phyloP scores from a whole-genome alignment of 2,888 invertebrate species.

The Pterostichus madidus region DNA sequence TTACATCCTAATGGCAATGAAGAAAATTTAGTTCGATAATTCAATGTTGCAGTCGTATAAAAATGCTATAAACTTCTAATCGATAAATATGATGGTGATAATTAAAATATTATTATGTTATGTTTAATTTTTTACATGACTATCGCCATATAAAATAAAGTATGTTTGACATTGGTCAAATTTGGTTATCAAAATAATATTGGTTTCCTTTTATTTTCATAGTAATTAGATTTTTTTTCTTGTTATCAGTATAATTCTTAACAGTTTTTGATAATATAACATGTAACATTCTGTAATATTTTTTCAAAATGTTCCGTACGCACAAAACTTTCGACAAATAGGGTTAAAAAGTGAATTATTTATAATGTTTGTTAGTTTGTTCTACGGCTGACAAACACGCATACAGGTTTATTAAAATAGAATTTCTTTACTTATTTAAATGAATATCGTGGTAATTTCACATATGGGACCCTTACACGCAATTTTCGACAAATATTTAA shows the following conservation, averaged over 20 bases:
- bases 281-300: no score
- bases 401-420: not conserved
- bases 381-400: slow-evolving; percentile 17
- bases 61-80: no score
- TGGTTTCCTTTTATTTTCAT: not conserved
- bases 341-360: slow-evolving; percentile 17
- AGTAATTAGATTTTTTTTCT: not conserved
- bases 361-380: not conserved
- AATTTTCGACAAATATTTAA: slow-evolving; percentile 17
- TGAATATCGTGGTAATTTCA: not conserved
- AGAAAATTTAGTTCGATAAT: not conserved
- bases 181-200: not conserved
- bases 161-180: slow-evolving; percentile 4
- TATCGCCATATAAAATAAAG: not conserved
- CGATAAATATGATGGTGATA: no score
- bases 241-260: no score
- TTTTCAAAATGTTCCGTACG: no score
- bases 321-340: no score
- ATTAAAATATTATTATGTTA: not conserved
- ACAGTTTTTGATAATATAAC: no score
- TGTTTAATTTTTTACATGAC: slow-evolving; percentile 6
- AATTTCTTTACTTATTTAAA: slow-evolving; percentile 18
- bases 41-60: no score
- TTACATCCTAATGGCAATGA: no score
- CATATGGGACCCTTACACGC: slow-evolving; percentile 17